Base-by-base conservation (phyloP, 2,113 vertebrate species). In the Ictidomys tridecemlineatus region DNA sequence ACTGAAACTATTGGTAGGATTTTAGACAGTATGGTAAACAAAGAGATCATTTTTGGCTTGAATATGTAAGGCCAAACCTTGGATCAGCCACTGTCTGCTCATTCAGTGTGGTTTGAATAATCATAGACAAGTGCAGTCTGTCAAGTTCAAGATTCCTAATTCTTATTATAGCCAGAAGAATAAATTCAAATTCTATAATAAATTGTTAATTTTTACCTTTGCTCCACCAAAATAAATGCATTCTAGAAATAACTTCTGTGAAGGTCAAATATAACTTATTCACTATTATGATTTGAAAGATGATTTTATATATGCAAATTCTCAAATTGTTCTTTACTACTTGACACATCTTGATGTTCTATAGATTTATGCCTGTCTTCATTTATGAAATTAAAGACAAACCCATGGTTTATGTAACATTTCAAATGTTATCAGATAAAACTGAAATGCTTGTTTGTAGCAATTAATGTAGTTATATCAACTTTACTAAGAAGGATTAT, bases 271-370 rank as follows among this genome's bases (percentile, higher is more conserved):
- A 48, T 51, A 69, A 37, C 37, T 85, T 56, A 85, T 85, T 77
- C 30, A 32, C n/a, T 72, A 61, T 42, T 85, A 78, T 63, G 78
- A 78, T 61, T 84, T 51, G 37, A 89, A 78, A 73, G 3, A 10
- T 69, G 28, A 39, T 58, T 86, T 69, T 89, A 73, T 30, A 51
- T 42, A 63, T 77, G 63, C 8, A 93, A n/a, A 69, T 70, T 80
- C 30, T 88, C 48, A 94, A 61, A 70, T 92, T 94, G 20, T 65
- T 96, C 58, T 95, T 86, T 87, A 18, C 48, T 39, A 95, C 37
- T 39, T 45, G 53, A 53, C 13, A 83, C 11, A 58, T 82, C 42
- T 73, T 89, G 42, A 89, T 61, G 92, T 14, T 58, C 28, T 17
- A 9, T 51, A 84, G 37, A 77, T 86, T n/a, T 89, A 39, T 48